Evolutionary conservation across 1,140 invertebrate species (phyloP), one percentile per base, ranked within the genome.

Genomic region (Heliconius himera): DNA sequence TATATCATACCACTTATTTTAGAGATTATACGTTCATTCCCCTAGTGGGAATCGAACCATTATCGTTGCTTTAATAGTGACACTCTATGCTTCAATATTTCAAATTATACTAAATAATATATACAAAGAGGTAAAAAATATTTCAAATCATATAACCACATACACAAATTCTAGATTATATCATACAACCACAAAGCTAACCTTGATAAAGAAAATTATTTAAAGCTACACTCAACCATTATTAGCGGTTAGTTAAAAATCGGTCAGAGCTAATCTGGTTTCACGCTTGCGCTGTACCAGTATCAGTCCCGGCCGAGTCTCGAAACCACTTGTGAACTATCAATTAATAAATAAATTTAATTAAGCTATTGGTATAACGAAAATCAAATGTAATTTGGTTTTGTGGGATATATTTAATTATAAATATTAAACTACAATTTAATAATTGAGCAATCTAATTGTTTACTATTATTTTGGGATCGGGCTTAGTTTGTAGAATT

Each of bases 221-320:
- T 13, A 66, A 66, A 29, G 60, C 60, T 22, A 66, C 60, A 66
- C 6, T 70, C n/a, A 70, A 70, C 74, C 41, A 76, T 76, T 76
- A 76, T 76, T 46, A 41, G 56, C 36, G 54, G 54, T 76, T 41
- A n/a, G 74, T 76, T 66, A 38, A 66, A 76, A 76, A 66, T 76
- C 36, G 73, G 49, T 66, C 56, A 76, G 56, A 76, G 56, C 46
- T 66, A 76, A 76, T 76, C 33, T 66, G 70, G 66, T 76, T 76
- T 76, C 54, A 76, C 54, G 74, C 74, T 16, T 66, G 46, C 56
- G 56, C 60, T 33, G 74, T 66, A 76, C 18, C 60, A 26, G 26
- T 26, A 26, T 46, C 41, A 46, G 41, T 13, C 13, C 54, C n/a
- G 73, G 29, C 29, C n/a, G 60, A 29, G 26, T 11, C 22, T 4